A percentile compares a stretch with the other conserved stretches of the same genome.
Conservation (phyloP, 2,113 vertebrate genomes). For the Octodon degus region DNA sequence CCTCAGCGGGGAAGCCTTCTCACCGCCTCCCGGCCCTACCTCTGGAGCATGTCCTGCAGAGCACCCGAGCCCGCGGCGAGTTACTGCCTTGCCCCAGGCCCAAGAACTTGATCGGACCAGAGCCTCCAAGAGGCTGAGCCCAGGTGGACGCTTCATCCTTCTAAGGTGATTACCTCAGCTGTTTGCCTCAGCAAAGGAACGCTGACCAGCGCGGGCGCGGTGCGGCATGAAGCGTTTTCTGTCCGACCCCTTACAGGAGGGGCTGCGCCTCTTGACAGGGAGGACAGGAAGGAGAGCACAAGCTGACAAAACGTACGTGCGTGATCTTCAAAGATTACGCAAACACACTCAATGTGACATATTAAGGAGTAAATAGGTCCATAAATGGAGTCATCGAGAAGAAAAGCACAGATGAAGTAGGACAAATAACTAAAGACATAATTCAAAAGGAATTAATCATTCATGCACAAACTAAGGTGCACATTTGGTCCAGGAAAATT, state of each 20-base stretch:
- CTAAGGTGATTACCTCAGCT: neutral
- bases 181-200: neutral
- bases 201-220: neutral
- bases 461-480: neutral
- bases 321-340: neutral
- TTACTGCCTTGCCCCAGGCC: neutral
- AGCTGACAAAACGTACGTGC: neutral
- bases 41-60: no score
- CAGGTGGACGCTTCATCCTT: no score
- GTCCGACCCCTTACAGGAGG: neutral
- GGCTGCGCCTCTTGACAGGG: neutral
- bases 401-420: neutral
- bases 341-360: neutral
- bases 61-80: neutral
- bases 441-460: neutral
- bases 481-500: neutral
- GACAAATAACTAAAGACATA: neutral
- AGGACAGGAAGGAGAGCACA: neutral
- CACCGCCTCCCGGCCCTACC: neutral
- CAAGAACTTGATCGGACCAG: neutral
- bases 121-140: neutral
- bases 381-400: neutral
- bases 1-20: accelerated
- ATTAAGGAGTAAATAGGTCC: neutral
- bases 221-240: neutral